Base-by-base conservation (phyloP, 1,140 invertebrate genomes). In the Odontomachus brunneus region DNA sequence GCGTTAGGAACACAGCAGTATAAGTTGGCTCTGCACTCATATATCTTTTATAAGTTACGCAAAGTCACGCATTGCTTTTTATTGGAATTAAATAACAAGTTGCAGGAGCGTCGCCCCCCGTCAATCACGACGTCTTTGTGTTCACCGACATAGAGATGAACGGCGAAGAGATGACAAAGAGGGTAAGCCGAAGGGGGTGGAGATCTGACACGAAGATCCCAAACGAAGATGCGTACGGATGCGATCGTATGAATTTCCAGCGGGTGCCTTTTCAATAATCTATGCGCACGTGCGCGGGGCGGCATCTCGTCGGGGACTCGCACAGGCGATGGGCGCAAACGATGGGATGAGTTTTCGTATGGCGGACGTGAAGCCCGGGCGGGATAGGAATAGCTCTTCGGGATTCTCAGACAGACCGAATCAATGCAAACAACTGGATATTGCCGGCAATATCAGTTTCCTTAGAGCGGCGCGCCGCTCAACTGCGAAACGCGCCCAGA, bases 371-470 rank as follows among this genome's bases (percentile, higher is more conserved):
- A 83, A 63, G 60, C 24, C 59, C 17, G 29, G 44, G 33, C 44
- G 55, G 65, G 72, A 88, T 78, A 91, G 90, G 83, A 90, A 91
- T 91, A 90, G 89, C 90, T 91, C 90, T 85, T 89, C 90, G 84
- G 87, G 88, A 92, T 92, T 90, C 90, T 90, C 91, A 90, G 91
- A 90, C 88, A 91, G 91, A 88, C 88, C 90, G 90, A 92, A 92
- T 92, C 91, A 92, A 91, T 92, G 91, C 91, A 92, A 92, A 91
- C 91, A 92, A 92, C 89, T 90, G 88, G 91, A 92, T 92, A 92
- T 92, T 92, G 91, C 91, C 88, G 90, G 91, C 90, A 90, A 92
- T 92, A 92, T 92, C 92, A 92, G 89, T 91, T 92, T 90, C 89
- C 89, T 90, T 90, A 91, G 88, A 91, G 87, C 85, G 87, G 88